Evolutionary conservation across 2,797 vertebrate genomes (phyloP).

Genomic region (Melanotaenia maccullochi): DNA sequence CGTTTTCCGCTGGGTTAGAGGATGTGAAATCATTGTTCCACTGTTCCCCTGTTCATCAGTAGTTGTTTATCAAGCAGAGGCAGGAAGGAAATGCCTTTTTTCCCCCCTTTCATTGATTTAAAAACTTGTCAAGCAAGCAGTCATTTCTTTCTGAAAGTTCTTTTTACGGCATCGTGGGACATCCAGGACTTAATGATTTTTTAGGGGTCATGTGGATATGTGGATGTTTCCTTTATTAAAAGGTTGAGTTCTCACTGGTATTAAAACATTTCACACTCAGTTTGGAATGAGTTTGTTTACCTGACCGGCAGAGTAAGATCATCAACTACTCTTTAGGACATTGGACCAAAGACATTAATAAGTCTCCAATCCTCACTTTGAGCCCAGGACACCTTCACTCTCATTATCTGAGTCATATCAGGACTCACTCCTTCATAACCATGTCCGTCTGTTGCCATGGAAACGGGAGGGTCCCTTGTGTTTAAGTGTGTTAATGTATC

Average conservation of each 20-base stretch:
- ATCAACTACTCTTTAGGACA: neutral
- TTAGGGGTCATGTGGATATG: neutral
- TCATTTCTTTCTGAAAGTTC: neutral
- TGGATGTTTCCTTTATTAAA: slow-evolving; percentile 3
- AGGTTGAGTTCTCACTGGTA: neutral
- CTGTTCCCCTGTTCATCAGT: slow-evolving; percentile 2
- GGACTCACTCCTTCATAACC: slow-evolving; percentile 41
- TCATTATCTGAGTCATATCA: slow-evolving; percentile 54
- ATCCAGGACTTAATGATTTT: neutral
- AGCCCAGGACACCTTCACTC: slow-evolving; percentile 37
- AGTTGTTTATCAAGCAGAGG: slow-evolving; percentile 24
- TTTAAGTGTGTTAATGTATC: slow-evolving; percentile 20
- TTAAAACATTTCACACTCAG: slow-evolving; percentile 1
- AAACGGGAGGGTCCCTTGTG: slow-evolving; percentile 49
- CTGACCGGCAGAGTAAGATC: neutral
- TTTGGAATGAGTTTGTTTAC: neutral
- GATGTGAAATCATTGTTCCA: slow-evolving; percentile 6
- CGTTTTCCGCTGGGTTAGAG: slow-evolving; percentile 21
- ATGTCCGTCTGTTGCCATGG: slow-evolving; percentile 62
- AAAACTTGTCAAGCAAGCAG: neutral
- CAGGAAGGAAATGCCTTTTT: slow-evolving; percentile 4
- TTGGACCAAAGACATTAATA: neutral
- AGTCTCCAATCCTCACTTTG: neutral
- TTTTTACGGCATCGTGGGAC: slow-evolving; percentile 3
- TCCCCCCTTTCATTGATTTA: slow-evolving; percentile 16